Evolutionary conservation across 2,888 invertebrate species (phyloP), one percentile per base, ranked within the genome.

Genomic region (Drosophila antonietae): DNA sequence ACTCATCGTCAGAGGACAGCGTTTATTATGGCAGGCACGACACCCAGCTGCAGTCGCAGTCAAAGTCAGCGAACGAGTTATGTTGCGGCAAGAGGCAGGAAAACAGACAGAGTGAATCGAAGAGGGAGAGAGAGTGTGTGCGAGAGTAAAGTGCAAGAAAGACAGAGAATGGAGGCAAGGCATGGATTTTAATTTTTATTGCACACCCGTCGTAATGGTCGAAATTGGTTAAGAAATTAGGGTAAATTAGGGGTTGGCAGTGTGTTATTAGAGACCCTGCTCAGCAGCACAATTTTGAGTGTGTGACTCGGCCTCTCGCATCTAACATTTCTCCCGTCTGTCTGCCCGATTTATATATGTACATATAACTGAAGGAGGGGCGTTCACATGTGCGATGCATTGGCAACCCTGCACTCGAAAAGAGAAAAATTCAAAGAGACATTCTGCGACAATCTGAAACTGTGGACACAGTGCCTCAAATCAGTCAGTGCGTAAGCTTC

Each of bases 161-260:
- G 55, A 55, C 23, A 39, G 53, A 20, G 15, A 23, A 8, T 39
- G 31, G 55, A 56, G 65, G 65, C 47, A 67, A 68, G 77, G 86
- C 81, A 75, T 71, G 82, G 89, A 87, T 90, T 90, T 87, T 90
- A 90, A 90, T 90, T 90, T 91, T 90, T 90, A 91, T 90, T 91
- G 90, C 90, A 87, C 87, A 82, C 81, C 81, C 87, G 81, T 83
- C 84, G 82, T 90, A 90, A 90, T 90, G 89, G 85, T 78, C 85
- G 89, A 90, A 90, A 90, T 91, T 90, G 90, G 90, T 88, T 87
- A 89, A 91, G 90, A 91, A 91, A 91, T 90, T 90, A 91, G 89
- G 87, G 90, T 87, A 90, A 90, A 90, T 90, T 90, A 90, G 81
- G 90, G 91, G 90, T 91, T 90, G 90, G 85, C 87, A 90, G 75